Base-by-base conservation (phyloP, 2,113 vertebrate genomes). In the Pomatostomus ruficeps region DNA sequence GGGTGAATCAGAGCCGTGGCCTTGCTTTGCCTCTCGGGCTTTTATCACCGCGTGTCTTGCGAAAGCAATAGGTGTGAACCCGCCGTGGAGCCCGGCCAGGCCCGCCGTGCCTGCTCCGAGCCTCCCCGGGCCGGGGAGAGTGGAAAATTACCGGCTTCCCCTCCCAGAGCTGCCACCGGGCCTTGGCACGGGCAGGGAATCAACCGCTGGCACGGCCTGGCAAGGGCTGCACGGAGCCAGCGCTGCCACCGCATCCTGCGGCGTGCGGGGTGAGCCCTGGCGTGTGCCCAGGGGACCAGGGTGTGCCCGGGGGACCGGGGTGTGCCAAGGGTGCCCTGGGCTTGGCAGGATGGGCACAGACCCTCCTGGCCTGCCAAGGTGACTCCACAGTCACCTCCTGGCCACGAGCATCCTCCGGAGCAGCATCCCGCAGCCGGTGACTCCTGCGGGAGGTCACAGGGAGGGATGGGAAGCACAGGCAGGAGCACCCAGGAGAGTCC, bases 61-160 rank as follows among this genome's bases (percentile, higher is more conserved):
- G 36, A 91, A 97, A 93, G 94, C 88, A 26, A 92, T 59, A 91
- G 91, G 96, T 94, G 94, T 88, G 95, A 96, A 90, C 94, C 75
- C 9, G 35, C 38, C 7, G 1, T 96, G 96, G 96, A 96, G 68
- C 82, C 38, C 58, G 7, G 95, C 95, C 96, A 97, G 96, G 81
- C 66, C 75, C 42, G 81, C 67, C 26, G 78, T 18, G 74, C 89
- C 55, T 38, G 77, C 78, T 93, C 91, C 40, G 58, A 18, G 85
- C 91, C 88, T 93, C 59, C 55, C 28, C 0, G 17, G 2, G 63
- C 84, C 1, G 9, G 68, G 81, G 13, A 82, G 13, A 43, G 61
- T 95, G 95, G 94, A 96, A 97, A 97, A 96, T 75, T 91, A 94
- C 96, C 63, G 59, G 63, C 40, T 73, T 58, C 73, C 79, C 67